A percentile compares a stretch with the other conserved stretches of the same genome.
Evolutionary conservation across 1,140 invertebrate species (phyloP).

Genomic region (Copidosoma floridanum): DNA sequence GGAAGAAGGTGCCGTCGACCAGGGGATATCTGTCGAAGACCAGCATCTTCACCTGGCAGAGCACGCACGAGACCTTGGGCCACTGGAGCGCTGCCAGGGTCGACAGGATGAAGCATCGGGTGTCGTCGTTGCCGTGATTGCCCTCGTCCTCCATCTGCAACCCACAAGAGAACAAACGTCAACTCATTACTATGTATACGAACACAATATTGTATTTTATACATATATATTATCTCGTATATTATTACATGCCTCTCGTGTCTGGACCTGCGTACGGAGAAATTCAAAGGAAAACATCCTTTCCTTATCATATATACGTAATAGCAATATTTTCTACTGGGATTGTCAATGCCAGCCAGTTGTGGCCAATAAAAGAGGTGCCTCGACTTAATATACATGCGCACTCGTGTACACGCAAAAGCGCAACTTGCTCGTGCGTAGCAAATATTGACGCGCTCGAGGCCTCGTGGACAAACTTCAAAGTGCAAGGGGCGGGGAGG

Average conservation of each 20-base stretch:
- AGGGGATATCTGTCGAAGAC: conserved; percentile 96
- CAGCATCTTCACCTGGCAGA: conserved; percentile 84
- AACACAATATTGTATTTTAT: conserved; percentile 14
- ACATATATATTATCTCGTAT: too few relatives aligned
- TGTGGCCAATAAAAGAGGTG: too few relatives aligned
- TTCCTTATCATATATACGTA: too few relatives aligned
- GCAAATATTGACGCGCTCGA: not conserved
- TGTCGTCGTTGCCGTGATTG: conserved; percentile 96
- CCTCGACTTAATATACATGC: too few relatives aligned
- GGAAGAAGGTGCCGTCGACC: conserved; percentile 95
- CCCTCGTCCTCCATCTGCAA: conserved; percentile 95
- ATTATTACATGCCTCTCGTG: too few relatives aligned
- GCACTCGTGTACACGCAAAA: too few relatives aligned
- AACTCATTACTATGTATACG: not conserved
- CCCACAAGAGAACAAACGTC: conserved; percentile 27
- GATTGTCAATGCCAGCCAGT: too few relatives aligned
- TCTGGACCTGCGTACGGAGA: too few relatives aligned
- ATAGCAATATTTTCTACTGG: too few relatives aligned
- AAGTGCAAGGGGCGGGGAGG: not conserved
- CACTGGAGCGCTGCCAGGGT: conserved; percentile 83
- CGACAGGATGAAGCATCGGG: conserved; percentile 87
- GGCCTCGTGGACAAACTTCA: not conserved
- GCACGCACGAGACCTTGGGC: conserved; percentile 79
- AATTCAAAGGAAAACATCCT: too few relatives aligned
- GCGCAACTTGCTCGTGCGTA: too few relatives aligned